Evolutionary conservation across 2,888 invertebrate genomes (phyloP).

Genomic region (Scaptomyza reducta): DNA sequence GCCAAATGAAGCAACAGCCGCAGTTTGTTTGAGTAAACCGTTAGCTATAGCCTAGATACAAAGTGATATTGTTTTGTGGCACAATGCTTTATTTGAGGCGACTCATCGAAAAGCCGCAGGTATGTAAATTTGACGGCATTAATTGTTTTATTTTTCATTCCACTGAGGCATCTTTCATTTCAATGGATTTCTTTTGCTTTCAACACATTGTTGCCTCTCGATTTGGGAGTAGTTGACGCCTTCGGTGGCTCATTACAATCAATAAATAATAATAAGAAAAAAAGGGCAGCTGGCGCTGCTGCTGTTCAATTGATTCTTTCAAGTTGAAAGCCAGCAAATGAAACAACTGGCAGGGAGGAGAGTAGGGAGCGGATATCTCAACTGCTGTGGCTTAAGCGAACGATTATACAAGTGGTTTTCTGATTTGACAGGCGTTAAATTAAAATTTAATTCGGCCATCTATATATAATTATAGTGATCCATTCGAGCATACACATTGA

Average conservation of each 20-base stretch:
- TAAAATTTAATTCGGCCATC: conserved; percentile 81
- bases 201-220: conserved; percentile 6
- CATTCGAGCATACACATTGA: conserved; percentile 79
- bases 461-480: conserved; percentile 81
- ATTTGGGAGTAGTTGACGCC: conserved; percentile 69
- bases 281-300: conserved; percentile 42
- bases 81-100: conserved; percentile 60
- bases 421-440: conserved; percentile 82
- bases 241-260: conserved; percentile 81
- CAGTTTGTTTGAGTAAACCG: conserved; percentile 3
- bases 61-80: conserved; percentile 11
- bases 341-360: neutral
- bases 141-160: conserved; percentile 61
- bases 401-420: conserved; percentile 81
- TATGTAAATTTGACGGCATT: conserved; percentile 70
- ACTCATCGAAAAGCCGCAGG: conserved; percentile 77
- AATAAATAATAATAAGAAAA: conserved; percentile 48
- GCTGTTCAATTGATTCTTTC: conserved; percentile 68
- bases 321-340: neutral
- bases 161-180: conserved; percentile 29
- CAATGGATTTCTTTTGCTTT: conserved; percentile 31
- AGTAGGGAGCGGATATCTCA: no score
- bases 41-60: conserved; percentile 2
- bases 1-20: conserved; percentile 6
- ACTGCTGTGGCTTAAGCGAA: conserved; percentile 70